Evolutionary conservation across 2,888 invertebrate species (phyloP), one percentile per base, ranked within the genome.

Genomic region (Luffia ferchaultella): DNA sequence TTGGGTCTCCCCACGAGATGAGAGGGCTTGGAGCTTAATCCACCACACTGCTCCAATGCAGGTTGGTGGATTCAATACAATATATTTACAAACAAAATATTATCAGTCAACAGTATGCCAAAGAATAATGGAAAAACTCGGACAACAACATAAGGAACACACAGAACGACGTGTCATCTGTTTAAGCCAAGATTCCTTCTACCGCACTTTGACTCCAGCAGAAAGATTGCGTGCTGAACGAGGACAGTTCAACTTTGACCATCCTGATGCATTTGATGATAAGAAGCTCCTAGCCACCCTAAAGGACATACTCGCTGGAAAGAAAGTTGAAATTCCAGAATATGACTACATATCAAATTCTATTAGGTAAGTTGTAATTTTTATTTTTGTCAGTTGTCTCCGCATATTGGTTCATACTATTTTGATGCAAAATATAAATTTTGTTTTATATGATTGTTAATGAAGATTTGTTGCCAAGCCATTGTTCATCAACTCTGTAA

Each of bases 221-320:
- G 97, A 98, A 68, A 90, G 92, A 59, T 76, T 89, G 0, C 90
- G 91, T 58, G 95, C 96, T 1, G 92, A 93, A 53, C 90, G 91
- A 49, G 98, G 98, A 20, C 90, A 93, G 62, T 99, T 94, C 70
- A 98, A 99, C 83, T 99, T 99, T 75, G 99, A 99, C 74, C 99
- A 99, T 82, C 99, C 99, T 0, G 96, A 95, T 74, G 97, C 98
- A 0, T 96, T 98, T 72, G 95, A 99, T 71, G 93, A 95, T 66
- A 91, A 92, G 50, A 85, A 96, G 19, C 91, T 98, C 70, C 85
- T 90, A 48, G 87, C 90, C 46, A 93, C 94, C 0, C 76, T 99
- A 45, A 87, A 88, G 58, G 91, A 93, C 61, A 93, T 99, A 57
- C 84, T 95, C 16, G 89, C 89, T 52, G 97, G 97, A 1, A 90